A percentile compares a stretch with the other conserved stretches of the same genome.
Evolutionary conservation across 2,888 invertebrate genomes (phyloP).

Genomic region (Drosophila paranaensis): DNA sequence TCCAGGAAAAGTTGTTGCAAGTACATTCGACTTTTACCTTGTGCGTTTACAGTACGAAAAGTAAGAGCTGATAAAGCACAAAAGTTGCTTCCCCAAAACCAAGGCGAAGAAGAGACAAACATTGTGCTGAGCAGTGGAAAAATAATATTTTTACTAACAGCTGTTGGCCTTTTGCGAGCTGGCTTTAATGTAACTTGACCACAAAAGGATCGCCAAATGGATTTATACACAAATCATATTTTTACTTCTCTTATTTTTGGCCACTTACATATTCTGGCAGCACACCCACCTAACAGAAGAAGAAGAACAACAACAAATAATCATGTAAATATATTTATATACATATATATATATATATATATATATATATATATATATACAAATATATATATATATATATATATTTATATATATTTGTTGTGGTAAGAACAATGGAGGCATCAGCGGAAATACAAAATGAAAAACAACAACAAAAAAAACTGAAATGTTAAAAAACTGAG

Average conservation of each 20-base stretch:
- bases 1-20: slow-evolving; percentile 59
- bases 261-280: slow-evolving; percentile 67
- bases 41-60: slow-evolving; percentile 22
- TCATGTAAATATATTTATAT: slow-evolving; percentile 37
- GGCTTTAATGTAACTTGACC: slow-evolving; percentile 58
- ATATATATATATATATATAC: slow-evolving; percentile 13
- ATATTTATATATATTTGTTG: slow-evolving; percentile 60
- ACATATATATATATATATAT: slow-evolving; percentile 17
- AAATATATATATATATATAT: slow-evolving; percentile 9
- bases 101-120: neutral
- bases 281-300: slow-evolving; percentile 44
- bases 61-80: slow-evolving; percentile 61
- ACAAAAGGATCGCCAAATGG: slow-evolving; percentile 65
- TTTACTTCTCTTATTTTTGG: slow-evolving; percentile 36
- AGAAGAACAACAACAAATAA: slow-evolving; percentile 11
- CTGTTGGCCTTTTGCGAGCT: slow-evolving; percentile 70
- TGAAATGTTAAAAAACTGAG: slow-evolving; percentile 46
- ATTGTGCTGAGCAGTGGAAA: slow-evolving; percentile 34
- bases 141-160: slow-evolving; percentile 48
- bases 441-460: slow-evolving; percentile 67
- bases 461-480: slow-evolving; percentile 54
- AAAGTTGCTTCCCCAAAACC: slow-evolving; percentile 12
- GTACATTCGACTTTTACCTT: slow-evolving; percentile 35
- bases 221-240: slow-evolving; percentile 14
- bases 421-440: slow-evolving; percentile 77